Evolutionary conservation across 2,888 invertebrate genomes (phyloP).

Genomic region (Xiphydria camelus): DNA sequence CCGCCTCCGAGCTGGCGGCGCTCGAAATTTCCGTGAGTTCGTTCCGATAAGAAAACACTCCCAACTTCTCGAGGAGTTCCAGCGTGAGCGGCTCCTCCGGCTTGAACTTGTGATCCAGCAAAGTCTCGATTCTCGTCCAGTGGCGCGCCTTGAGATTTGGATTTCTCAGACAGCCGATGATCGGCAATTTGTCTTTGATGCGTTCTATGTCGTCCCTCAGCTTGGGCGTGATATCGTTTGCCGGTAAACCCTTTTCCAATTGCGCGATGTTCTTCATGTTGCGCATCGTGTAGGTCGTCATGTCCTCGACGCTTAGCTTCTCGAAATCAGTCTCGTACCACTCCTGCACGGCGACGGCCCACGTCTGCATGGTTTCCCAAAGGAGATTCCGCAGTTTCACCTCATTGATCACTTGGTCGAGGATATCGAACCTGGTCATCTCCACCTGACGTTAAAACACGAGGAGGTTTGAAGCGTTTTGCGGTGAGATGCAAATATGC

Average conservation of each 20-base stretch:
- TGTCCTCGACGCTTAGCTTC: slow-evolving; percentile 73
- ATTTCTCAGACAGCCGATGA: slow-evolving; percentile 79
- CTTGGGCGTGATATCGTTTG: slow-evolving; percentile 76
- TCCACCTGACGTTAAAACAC: slow-evolving; percentile 67
- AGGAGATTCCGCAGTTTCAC: slow-evolving; percentile 78
- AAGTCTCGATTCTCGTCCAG: slow-evolving; percentile 80
- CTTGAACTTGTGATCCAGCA: slow-evolving; percentile 74
- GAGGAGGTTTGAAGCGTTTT: slow-evolving; percentile 7
- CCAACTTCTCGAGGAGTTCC: slow-evolving; percentile 69
- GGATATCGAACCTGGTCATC: slow-evolving; percentile 77
- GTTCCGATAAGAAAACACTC: slow-evolving; percentile 74
- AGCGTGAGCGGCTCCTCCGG: slow-evolving; percentile 71
- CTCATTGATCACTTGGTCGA: slow-evolving; percentile 79
- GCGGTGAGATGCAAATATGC: background rate
- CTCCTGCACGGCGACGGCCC: slow-evolving; percentile 68
- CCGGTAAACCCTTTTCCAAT: slow-evolving; percentile 82
- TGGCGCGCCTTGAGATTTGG: slow-evolving; percentile 78
- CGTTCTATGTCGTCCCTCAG: slow-evolving; percentile 77
- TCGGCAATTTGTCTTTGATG: slow-evolving; percentile 80
- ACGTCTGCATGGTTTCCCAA: slow-evolving; percentile 78
- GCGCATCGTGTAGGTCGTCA: slow-evolving; percentile 67
- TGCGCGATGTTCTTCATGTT: slow-evolving; percentile 74
- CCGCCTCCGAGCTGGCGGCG: slow-evolving; percentile 86
- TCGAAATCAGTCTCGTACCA: slow-evolving; percentile 71
- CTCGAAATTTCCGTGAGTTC: slow-evolving; percentile 83